Base-by-base conservation (phyloP, 2,797 vertebrate genomes). In the Falco naumanni region DNA sequence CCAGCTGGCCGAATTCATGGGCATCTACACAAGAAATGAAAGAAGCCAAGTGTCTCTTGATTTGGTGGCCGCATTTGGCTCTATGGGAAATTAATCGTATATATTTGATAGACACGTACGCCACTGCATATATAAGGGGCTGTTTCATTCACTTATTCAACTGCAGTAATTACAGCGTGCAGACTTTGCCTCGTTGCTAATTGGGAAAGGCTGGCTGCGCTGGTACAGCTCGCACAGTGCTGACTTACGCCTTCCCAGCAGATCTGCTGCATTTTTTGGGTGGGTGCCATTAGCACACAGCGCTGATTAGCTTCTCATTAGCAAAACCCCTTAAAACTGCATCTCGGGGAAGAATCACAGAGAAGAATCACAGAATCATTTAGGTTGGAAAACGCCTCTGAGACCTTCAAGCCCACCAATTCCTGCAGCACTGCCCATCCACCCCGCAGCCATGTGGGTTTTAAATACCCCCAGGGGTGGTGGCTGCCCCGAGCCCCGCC, bases 61-160 rank as follows among this genome's bases (percentile, higher is more conserved):
- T 61, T 61, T 11, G 21, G n/a, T 37, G 50, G 15, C 60, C 53
- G 43, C 22, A 0, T 33, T 51, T 43, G 37, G 37, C 41, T 43
- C 59, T 3, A 3, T 13, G 54, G 19, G 11, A n/a, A 26, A 26
- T 19, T 3, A 54, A 13, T 7, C 26, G 13, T 2, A 0, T 24
- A 0, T 41, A 3, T 37, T 63, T 11, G 4, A 11, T 12, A 3
- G 0, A 6, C 13, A 3, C 7, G 1, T 8, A 3, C 2, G 1
- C 16, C 4, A 1, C 34, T 8, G 43, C 4, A 0, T 33, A 39
- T 10, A 0, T 13, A 5, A 50, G 25, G 51, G n/a, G 20, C 43
- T 48, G 65, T 77, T 34, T 5, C 20, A 37, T 15, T 16, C 3
- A 9, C 18, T 8, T 5, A 31, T 24, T 47, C 43, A 4, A 3